These are phyloP conservation scores for Diaperis boleti DNA, from an alignment of 2,888 invertebrate genomes.

Conservation along the genomic window DNA sequence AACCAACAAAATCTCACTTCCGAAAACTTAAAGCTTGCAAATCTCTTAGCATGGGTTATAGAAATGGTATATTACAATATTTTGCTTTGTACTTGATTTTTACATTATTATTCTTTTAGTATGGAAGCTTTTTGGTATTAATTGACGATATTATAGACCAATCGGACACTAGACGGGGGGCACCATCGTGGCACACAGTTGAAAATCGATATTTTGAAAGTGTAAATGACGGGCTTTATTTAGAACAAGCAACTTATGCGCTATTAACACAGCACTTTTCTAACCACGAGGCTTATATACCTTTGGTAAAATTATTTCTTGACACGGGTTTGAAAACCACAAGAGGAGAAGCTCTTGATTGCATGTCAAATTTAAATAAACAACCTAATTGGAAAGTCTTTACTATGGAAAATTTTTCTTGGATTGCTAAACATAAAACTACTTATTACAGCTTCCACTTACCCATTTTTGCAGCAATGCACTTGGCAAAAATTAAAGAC, in stretches of 20 bases:
- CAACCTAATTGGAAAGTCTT: slow-evolving; percentile 77
- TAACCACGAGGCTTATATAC: slow-evolving; percentile 79
- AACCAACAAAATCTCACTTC: slow-evolving; percentile 68
- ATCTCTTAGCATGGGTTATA: slow-evolving; percentile 89
- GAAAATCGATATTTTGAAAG: slow-evolving; percentile 80
- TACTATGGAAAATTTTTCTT: slow-evolving; percentile 87
- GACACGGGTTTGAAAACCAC: slow-evolving; percentile 80
- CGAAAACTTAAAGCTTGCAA: slow-evolving; percentile 79
- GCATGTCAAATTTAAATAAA: slow-evolving; percentile 71
- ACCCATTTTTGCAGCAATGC: slow-evolving; percentile 89
- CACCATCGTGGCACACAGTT: slow-evolving; percentile 89
- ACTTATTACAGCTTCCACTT: slow-evolving; percentile 94
- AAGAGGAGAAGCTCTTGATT: slow-evolving; percentile 87
- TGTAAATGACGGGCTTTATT: slow-evolving; percentile 86
- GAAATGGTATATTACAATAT: slow-evolving; percentile 67
- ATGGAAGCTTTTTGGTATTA: slow-evolving; percentile 89
- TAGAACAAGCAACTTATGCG: slow-evolving; percentile 83
- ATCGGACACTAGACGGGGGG: slow-evolving; percentile 84
- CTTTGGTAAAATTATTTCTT: slow-evolving; percentile 85
- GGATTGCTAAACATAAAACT: slow-evolving; percentile 92
- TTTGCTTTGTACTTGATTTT: background rate
- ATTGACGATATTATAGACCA: slow-evolving; percentile 94
- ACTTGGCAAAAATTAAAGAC: slow-evolving; percentile 83
- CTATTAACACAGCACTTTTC: slow-evolving; percentile 83
- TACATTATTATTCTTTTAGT: slow-evolving; percentile 69